Conservation (phyloP, 1,140 invertebrate genomes). For the Sweltsa coloradensis region DNA sequence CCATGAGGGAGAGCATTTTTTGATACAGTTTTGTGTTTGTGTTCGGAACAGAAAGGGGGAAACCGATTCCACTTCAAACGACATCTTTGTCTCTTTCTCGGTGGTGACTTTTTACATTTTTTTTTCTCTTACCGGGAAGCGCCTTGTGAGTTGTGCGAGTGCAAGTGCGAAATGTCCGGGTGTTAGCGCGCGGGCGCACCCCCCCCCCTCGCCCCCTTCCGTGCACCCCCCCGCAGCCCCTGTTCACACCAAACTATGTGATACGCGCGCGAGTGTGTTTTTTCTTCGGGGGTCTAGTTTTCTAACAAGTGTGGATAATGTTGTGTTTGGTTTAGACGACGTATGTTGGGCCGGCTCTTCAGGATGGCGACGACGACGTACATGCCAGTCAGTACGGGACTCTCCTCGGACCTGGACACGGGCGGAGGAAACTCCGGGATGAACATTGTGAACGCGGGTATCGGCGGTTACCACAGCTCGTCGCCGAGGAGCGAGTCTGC, state of each 20-base stretch:
- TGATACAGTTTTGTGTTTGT: conserved; percentile 1
- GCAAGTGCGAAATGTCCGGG: conserved; percentile 3
- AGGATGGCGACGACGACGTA: conserved; percentile 76
- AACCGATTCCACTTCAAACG: no score
- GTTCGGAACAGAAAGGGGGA: no score
- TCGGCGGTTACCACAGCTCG: conserved; percentile 52
- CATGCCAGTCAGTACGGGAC: conserved; percentile 63
- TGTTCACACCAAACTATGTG: background rate
- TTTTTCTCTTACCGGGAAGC: background rate
- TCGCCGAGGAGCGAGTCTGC: conserved; percentile 56
- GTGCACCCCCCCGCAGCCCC: no score
- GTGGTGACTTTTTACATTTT: background rate
- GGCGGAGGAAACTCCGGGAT: conserved; percentile 55
- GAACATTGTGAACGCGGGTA: conserved; percentile 38
- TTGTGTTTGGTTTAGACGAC: background rate
- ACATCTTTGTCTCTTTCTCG: background rate
- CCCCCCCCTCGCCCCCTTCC: background rate
- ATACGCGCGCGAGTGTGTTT: background rate
- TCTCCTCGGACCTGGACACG: conserved; percentile 56
- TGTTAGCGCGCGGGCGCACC: background rate
- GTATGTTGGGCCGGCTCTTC: conserved; percentile 23
- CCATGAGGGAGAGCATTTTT: no score
- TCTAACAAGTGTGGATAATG: background rate
- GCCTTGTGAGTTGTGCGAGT: conserved; percentile 4
- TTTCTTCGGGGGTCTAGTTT: background rate